A percentile compares a stretch with the other conserved stretches of the same genome.
Conservation (phyloP, 2,888 invertebrate genomes). For the Conus canariensis region DNA sequence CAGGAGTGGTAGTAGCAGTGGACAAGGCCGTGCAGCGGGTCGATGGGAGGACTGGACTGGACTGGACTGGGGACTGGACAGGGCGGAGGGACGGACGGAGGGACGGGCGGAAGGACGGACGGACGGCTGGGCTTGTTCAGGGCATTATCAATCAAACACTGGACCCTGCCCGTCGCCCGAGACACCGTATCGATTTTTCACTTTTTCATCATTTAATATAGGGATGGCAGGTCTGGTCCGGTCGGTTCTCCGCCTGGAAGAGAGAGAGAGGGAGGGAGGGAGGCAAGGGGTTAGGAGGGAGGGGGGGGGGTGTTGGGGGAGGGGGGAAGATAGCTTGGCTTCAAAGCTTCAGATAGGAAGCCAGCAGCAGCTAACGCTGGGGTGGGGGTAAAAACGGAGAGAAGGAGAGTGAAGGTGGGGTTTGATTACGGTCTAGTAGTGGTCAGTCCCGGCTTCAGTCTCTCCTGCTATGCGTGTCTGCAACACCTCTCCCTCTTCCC, state of each 20-base stretch:
- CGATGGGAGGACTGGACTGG: neutral
- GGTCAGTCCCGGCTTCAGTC: conserved; percentile 2
- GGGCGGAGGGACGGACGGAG: neutral
- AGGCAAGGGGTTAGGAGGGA: neutral
- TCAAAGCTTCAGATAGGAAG: no score
- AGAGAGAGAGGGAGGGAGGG: neutral
- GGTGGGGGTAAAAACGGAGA: neutral
- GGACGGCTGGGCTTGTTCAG: conserved; percentile 9
- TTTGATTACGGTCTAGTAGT: conserved; percentile 13
- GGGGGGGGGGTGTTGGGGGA: neutral
- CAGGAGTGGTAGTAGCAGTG: neutral
- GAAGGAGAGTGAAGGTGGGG: neutral
- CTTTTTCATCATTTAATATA: conserved; percentile 28
- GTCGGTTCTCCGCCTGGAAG: no score
- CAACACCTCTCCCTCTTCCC: neutral
- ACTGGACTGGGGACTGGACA: neutral
- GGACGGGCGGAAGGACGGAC: neutral
- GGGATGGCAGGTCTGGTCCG: conserved; percentile 2
- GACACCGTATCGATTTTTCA: conserved; percentile 20
- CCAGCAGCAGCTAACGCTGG: neutral
- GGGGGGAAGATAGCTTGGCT: neutral
- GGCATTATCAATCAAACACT: conserved; percentile 29
- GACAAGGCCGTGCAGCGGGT: neutral
- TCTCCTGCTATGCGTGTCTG: no score
- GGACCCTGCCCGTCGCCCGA: neutral